phyloP scores from a whole-genome alignment of 2,113 vertebrate species.

The Nibea albiflora region DNA sequence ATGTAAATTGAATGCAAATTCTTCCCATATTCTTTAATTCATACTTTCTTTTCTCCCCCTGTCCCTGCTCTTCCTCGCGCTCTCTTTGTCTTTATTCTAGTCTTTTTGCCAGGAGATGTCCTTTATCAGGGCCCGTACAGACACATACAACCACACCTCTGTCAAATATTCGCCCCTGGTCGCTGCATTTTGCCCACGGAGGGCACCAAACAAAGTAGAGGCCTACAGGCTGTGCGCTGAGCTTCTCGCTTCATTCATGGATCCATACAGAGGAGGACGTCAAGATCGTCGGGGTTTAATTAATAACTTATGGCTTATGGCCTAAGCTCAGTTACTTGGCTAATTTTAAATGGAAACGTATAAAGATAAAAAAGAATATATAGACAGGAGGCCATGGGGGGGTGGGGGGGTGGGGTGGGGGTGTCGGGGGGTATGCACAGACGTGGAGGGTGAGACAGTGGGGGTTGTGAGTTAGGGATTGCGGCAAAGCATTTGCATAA shows the following conservation, averaged over 20 bases:
- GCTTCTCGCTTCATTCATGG: constrained; percentile 28
- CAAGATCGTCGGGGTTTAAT: constrained; percentile 38
- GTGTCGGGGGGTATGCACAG: constrained; percentile 39
- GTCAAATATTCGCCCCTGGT: constrained; percentile 62
- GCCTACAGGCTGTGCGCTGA: constrained; percentile 29
- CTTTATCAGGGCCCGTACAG: constrained; percentile 72
- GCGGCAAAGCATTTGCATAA: constrained; percentile 86
- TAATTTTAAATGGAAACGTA: constrained; percentile 42
- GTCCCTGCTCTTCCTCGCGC: not conserved
- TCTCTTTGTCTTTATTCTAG: constrained; percentile 44
- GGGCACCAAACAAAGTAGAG: constrained; percentile 43
- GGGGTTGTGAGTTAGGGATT: constrained; percentile 82
- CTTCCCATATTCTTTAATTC: constrained; percentile 14
- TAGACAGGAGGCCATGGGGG: constrained; percentile 54
- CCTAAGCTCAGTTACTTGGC: constrained; percentile 52
- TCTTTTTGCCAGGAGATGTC: constrained; percentile 57
- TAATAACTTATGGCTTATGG: constrained; percentile 33
- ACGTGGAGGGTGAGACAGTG: constrained; percentile 75
- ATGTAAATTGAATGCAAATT: constrained; percentile 2
- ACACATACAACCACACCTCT: constrained; percentile 75
- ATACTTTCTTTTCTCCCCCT: constrained; percentile 3
- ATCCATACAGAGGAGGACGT: constrained; percentile 34
- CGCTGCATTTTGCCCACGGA: constrained; percentile 50
- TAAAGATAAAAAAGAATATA: constrained; percentile 58
- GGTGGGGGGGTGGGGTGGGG: not conserved